A percentile compares a stretch with the other conserved stretches of the same genome.
Evolutionary conservation across 2,797 vertebrate species (phyloP).

Genomic region (Hypotaenidia okinawae): DNA sequence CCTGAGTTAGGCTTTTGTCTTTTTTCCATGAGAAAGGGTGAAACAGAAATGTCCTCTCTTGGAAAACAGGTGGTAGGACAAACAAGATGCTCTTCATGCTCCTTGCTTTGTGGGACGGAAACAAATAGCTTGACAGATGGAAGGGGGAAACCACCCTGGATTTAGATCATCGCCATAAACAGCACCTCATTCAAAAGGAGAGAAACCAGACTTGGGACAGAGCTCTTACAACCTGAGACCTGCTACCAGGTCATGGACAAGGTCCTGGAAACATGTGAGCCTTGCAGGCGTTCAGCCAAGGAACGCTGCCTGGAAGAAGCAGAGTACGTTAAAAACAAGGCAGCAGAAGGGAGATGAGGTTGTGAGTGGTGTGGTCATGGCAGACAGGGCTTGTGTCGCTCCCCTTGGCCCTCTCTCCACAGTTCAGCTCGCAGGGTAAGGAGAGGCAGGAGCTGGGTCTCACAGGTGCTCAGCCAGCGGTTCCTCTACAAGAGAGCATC

Average conservation of each 20-base stretch:
- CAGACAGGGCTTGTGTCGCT: not conserved
- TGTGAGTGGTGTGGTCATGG: not conserved
- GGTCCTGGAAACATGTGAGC: conserved; percentile 23
- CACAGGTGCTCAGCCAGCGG: not conserved
- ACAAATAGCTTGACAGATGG: conserved; percentile 32
- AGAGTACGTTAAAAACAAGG: not conserved
- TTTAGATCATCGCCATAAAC: not conserved
- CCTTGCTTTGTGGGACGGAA: not conserved
- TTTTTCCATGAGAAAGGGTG: not conserved
- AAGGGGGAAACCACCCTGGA: not conserved
- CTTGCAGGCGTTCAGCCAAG: not conserved
- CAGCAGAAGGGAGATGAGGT: not conserved
- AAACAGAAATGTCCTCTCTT: conserved; percentile 39
- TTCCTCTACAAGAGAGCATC: not conserved
- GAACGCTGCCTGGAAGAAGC: not conserved
- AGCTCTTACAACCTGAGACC: not conserved
- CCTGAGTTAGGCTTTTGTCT: conserved; percentile 12
- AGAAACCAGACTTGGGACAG: not conserved
- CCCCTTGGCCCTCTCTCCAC: not conserved
- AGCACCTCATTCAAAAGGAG: not conserved
- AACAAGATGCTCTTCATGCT: not conserved
- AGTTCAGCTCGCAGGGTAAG: rapidly evolving
- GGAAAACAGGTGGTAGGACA: conserved; percentile 59
- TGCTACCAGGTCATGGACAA: not conserved
- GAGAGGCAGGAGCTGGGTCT: not conserved